Evolutionary conservation across 2,797 vertebrate species (phyloP), one percentile per base, ranked within the genome.

Genomic region (Centropyge bicolor): DNA sequence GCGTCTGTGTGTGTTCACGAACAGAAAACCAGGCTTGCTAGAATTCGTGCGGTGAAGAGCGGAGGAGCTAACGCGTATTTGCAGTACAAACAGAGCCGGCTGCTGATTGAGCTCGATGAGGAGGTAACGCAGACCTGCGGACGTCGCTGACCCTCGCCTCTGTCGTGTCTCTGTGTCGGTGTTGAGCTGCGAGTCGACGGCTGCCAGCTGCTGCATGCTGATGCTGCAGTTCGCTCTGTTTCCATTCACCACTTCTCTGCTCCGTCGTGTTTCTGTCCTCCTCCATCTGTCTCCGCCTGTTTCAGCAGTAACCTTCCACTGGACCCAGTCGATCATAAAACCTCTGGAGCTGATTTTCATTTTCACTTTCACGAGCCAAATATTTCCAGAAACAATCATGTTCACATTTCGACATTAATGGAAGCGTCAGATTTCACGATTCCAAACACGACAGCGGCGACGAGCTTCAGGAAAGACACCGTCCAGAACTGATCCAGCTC

Each of bases 21-120:
- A 79, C 94, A 98, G 97, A 99, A 98, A 97, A 94, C 96, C 85
- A 96, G 96, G 88, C 96, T 98, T 41, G 96, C 96, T 88, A 96
- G 97, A 90, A 97, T 98, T 92, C 92, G 78, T 0, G 96, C 94
- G 3, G 94, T 95, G 82, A 98, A 97, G 94, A 98, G 90, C 1
- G 95, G 96, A 82, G 97, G 96, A 0, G 92, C 96, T 80, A 97
- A 95, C 19, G 96, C 97, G 80, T 97, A 97, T 94, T 95, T 98
- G 96, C 96, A 96, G 93, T 97, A 96, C 95, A 98, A 98, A 94
- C 91, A 94, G 80, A 98, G 96, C 16, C 95, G 93, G 85, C 93
- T 96, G 89, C 95, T 96, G 90, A 94, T 88, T 74, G 94, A 96
- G 85, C 87, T 92, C 41, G 86, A 96, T 61, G 95, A 97, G 94